Evolutionary conservation across 2,113 vertebrate species (phyloP).

Genomic region (Nothocercus nigrocapillus): DNA sequence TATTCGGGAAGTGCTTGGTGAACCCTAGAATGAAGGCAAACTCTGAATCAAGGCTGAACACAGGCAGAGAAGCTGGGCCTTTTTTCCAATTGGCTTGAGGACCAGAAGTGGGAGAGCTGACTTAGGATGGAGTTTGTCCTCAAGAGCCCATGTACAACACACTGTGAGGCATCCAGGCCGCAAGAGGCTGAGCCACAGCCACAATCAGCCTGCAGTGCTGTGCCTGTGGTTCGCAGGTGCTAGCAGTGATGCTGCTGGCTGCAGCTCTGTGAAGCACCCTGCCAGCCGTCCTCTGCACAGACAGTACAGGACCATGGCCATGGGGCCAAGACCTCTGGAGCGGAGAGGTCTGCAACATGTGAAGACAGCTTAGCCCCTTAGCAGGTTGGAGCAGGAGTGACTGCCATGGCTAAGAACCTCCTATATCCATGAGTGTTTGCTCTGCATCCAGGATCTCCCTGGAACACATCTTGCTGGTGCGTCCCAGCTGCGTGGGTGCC

Average conservation of each 20-base stretch:
- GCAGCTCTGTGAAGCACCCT: background rate
- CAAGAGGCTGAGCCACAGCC: background rate
- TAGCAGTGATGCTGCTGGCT: background rate
- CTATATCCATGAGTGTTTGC: background rate
- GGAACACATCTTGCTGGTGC: background rate
- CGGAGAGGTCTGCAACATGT: background rate
- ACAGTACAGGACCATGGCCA: background rate
- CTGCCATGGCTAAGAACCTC: background rate
- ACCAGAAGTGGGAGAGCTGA: background rate
- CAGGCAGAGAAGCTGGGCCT: background rate
- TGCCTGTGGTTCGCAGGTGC: background rate
- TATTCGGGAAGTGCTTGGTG: background rate
- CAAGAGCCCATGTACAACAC: background rate
- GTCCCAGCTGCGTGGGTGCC: background rate
- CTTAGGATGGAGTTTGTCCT: background rate
- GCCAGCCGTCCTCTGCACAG: too few relatives aligned
- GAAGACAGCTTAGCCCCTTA: background rate
- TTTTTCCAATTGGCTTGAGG: background rate
- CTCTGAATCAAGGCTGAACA: background rate
- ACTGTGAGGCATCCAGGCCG: background rate
- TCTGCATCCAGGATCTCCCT: background rate
- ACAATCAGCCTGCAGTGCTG: rapidly evolving
- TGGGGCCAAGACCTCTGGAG: background rate
- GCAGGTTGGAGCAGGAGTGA: background rate
- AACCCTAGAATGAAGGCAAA: background rate